These are phyloP conservation scores for Thalassophryne amazonica DNA, from an alignment of 2,797 vertebrate genomes.

Conservation along the genomic window DNA sequence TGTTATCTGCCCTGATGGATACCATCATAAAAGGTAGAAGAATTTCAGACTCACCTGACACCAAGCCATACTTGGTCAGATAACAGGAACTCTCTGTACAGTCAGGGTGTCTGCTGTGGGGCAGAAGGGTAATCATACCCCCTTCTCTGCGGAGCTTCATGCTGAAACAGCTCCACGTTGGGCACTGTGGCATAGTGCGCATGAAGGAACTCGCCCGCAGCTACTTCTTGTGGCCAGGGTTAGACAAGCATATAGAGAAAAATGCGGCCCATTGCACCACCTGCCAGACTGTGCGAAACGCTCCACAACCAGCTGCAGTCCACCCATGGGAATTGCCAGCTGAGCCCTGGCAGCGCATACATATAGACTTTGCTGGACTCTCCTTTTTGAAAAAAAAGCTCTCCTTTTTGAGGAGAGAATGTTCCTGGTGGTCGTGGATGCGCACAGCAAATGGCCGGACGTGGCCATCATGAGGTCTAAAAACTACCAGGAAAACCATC, in stretches of 20 bases:
- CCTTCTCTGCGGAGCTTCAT: background rate
- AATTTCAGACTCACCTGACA: background rate
- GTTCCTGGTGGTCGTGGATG: background rate
- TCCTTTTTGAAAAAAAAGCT: too few relatives aligned
- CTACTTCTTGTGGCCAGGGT: slow-evolving; percentile 29
- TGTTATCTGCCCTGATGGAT: background rate
- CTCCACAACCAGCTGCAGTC: background rate
- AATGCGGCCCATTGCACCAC: background rate
- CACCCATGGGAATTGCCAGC: slow-evolving; percentile 18
- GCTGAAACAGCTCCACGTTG: background rate
- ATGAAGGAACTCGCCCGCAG: slow-evolving; percentile 33
- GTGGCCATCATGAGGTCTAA: slow-evolving; percentile 14
- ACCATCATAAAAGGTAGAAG: background rate
- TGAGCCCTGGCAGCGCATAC: slow-evolving; percentile 12
- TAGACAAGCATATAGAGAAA: slow-evolving; percentile 22
- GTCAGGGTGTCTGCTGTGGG: slow-evolving; percentile 2
- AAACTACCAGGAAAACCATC: background rate
- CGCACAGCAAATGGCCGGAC: slow-evolving; percentile 19
- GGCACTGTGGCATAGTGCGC: slow-evolving; percentile 7
- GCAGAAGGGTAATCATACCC: background rate
- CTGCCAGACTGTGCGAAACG: slow-evolving; percentile 6
- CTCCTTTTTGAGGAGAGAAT: background rate
- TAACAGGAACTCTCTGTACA: background rate
- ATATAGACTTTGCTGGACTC: slow-evolving; percentile 21
- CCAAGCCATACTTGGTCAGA: background rate